A percentile compares a stretch with the other conserved stretches of the same genome.
Evolutionary conservation across 2,888 invertebrate genomes (phyloP).

Genomic region (Luperina testacea): DNA sequence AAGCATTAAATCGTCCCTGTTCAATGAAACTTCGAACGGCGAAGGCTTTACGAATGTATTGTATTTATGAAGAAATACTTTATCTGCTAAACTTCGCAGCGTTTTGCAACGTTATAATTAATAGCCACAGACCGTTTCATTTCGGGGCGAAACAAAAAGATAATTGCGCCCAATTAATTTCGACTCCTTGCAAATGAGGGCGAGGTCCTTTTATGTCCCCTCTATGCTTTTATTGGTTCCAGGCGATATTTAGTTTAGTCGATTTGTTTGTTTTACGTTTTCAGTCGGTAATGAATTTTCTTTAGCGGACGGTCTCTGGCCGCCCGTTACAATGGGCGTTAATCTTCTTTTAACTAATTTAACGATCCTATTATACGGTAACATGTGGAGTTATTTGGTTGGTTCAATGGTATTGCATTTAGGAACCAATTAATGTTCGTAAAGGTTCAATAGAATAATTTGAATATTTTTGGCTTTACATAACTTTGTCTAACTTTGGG

Average conservation of each 20-base stretch:
- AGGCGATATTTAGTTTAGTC: conserved; percentile 74
- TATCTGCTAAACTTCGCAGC: conserved; percentile 73
- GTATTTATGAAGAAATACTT: conserved; percentile 58
- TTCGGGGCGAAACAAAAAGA: conserved; percentile 85
- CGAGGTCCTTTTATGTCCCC: conserved; percentile 74
- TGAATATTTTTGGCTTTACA: neutral
- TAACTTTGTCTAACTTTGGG: neutral
- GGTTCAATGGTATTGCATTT: conserved; percentile 14
- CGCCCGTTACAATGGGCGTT: conserved; percentile 55
- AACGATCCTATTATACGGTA: conserved; percentile 44
- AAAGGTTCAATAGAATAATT: conserved; percentile 9
- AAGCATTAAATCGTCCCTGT: conserved; percentile 67
- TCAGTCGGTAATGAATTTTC: conserved; percentile 74
- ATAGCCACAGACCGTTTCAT: conserved; percentile 81
- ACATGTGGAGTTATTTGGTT: conserved; percentile 49
- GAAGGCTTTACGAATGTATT: conserved; percentile 74
- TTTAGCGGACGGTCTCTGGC: conserved; percentile 66
- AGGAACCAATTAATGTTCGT: conserved; percentile 35
- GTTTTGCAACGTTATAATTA: conserved; percentile 81
- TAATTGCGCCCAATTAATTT: conserved; percentile 88
- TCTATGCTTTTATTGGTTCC: conserved; percentile 80
- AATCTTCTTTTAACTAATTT: conserved; percentile 64
- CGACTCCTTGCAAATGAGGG: conserved; percentile 84
- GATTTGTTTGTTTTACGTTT: conserved; percentile 82
- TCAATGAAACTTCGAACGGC: conserved; percentile 72